Base-by-base conservation (phyloP, 2,113 vertebrate species). In the Butastur rufipennis region DNA sequence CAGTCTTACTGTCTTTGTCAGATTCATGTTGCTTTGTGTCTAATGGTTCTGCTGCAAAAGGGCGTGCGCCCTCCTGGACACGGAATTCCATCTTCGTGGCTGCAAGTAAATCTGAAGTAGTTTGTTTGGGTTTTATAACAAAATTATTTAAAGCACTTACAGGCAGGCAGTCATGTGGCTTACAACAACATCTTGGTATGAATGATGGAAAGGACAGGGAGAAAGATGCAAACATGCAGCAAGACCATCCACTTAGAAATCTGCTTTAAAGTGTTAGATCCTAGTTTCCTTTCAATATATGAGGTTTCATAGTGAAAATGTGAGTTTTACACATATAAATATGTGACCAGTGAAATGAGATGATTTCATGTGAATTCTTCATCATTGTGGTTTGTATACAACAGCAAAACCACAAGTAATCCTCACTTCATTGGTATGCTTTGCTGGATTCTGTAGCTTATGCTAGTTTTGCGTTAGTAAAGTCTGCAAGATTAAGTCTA, bases 31-130 rank as follows among this genome's bases (percentile, higher is more conserved):
- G 97, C 94, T 97, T 98, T 93, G 94, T 96, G 96, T 97, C 97
- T 92, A 98, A 97, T 25, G 97, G 96, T 61, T 98, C 97, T 86
- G 96, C 88, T 91, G 97, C 48, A 59, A 98, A 97, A 97, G 97
- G 91, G 92, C 91, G 67, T 42, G 97, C 42, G 85, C 97, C 97
- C 96, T 97, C 98, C 91, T 98, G 98, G 97, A 98, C 98, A 89
- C 95, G 99, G 96, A 98, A 98, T 91, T 99, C 99, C 99, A 99
- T 99, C 99, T 99, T 99, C 98, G 98, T 98, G 98, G 99, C 99
- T 99, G 99, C 97, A 99, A 99, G 97, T 97, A 99, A 98, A 99
- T 98, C 99, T 99, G 98, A 99, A 99, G 99, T 98, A 98, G 98
- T 98, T 97, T 98, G 98, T 98, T 98, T 98, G 98, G 97, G 98